phyloP scores from a whole-genome alignment of 1,140 invertebrate genomes.

The Papilio polytes region DNA sequence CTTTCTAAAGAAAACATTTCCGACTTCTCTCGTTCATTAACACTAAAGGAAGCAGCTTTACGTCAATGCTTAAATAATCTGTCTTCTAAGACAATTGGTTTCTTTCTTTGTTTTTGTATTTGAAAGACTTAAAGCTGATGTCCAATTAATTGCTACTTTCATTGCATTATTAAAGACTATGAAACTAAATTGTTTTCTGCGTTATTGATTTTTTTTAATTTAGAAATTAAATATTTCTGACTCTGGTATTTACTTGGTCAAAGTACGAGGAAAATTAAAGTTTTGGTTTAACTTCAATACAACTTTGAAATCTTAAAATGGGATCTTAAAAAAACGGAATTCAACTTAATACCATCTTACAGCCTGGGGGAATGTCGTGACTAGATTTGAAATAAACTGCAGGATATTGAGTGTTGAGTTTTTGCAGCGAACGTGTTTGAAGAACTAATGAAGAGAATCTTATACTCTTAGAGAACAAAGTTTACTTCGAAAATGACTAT shows the following conservation, averaged over 20 bases:
- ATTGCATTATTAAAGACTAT: background rate
- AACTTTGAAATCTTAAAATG: background rate
- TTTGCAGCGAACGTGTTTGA: conserved; percentile 12
- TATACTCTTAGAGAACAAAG: background rate
- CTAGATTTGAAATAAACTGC: conserved; percentile 6
- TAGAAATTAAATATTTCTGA: too few relatives aligned
- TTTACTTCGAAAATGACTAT: background rate
- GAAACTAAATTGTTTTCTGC: too few relatives aligned
- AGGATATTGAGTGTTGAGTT: conserved; percentile 14
- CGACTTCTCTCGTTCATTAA: background rate
- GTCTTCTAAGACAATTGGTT: background rate
- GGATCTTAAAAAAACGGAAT: background rate
- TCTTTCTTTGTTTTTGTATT: background rate
- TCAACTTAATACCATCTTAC: background rate
- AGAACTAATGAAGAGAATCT: conserved; percentile 4
- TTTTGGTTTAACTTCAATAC: too few relatives aligned
- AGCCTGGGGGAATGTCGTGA: background rate
- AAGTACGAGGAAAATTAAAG: background rate
- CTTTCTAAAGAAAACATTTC: conserved; percentile 1
- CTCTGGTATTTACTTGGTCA: background rate
- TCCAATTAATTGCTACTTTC: background rate
- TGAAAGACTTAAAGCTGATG: background rate
- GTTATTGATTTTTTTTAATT: too few relatives aligned
- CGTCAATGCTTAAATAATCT: background rate
- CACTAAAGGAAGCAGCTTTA: background rate